A percentile compares a stretch with the other conserved stretches of the same genome.
Conservation (phyloP, 2,797 vertebrate species). For the Heterohyrax brucei region DNA sequence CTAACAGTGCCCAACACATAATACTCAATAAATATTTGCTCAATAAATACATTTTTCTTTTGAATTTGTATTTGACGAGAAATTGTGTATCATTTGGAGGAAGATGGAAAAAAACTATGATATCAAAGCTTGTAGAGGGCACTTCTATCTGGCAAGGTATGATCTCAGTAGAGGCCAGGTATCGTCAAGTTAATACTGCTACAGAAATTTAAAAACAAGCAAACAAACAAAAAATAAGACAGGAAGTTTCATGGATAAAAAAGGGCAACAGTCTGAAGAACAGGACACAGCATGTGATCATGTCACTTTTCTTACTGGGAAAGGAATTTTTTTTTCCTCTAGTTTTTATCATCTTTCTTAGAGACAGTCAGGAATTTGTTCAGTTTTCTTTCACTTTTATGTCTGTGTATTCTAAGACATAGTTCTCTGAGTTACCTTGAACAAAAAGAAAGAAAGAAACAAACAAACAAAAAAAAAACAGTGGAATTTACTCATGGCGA, state of each 20-base stretch:
- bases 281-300: not conserved
- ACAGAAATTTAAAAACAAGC: not conserved
- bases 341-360: not conserved
- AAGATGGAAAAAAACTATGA: not conserved
- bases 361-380: not conserved
- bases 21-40: not conserved
- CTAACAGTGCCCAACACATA: not conserved
- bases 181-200: not conserved
- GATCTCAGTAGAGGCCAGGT: not conserved
- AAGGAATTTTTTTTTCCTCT: not conserved
- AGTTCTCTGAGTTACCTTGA: not conserved
- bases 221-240: not conserved
- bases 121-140: not conserved
- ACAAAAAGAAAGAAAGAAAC: not conserved
- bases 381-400: not conserved
- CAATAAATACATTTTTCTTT: not conserved
- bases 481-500: not conserved
- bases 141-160: not conserved
- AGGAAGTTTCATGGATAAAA: not conserved
- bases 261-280: not conserved
- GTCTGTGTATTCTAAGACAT: not conserved
- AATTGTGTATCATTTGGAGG: not conserved
- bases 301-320: not conserved
- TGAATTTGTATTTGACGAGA: conserved; percentile 51
- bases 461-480: not conserved